A percentile compares a stretch with the other conserved stretches of the same genome.
phyloP scores from a whole-genome alignment of 2,888 invertebrate species.

The Blera fallax region DNA sequence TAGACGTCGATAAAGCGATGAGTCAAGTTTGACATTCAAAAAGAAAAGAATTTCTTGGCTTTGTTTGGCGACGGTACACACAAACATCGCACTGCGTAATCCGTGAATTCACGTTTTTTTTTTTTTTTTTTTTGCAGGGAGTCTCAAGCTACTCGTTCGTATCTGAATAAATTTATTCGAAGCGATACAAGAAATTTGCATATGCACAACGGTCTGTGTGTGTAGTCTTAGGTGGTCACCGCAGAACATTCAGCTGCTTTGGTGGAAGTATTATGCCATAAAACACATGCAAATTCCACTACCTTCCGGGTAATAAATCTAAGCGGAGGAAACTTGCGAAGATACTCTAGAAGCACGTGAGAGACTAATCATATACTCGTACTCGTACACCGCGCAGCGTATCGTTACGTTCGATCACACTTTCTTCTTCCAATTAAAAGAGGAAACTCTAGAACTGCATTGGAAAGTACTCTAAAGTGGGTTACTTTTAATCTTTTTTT shows the following conservation, averaged over 20 bases:
- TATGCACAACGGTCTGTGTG: conserved; percentile 9
- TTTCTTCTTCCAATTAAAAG: conserved; percentile 56
- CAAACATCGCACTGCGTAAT: background rate
- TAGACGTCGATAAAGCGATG: background rate
- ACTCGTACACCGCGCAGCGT: too few relatives aligned
- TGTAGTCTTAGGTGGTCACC: conserved; percentile 6
- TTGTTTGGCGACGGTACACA: background rate
- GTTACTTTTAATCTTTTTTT: background rate
- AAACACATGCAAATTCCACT: conserved; percentile 66
- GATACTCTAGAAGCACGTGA: conserved; percentile 42
- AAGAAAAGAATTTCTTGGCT: background rate
- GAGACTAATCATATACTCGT: conserved; percentile 26
- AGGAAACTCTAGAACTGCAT: conserved; percentile 37
- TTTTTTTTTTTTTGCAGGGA: conserved; percentile 12
- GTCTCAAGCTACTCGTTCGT: too few relatives aligned
- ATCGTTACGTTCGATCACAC: conserved; percentile 49
- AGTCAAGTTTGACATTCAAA: conserved; percentile 7
- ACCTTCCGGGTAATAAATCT: conserved; percentile 67
- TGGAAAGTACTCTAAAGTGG: conserved; percentile 15
- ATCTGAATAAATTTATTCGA: conserved; percentile 46
- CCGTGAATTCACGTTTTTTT: conserved; percentile 1
- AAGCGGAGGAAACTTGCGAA: conserved; percentile 21
- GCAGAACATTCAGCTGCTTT: conserved; percentile 26
- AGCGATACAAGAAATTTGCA: conserved; percentile 45
- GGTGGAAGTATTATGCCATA: conserved; percentile 63